These are phyloP conservation scores for Pocillopora grandis DNA, from an alignment of 92 coral and sea anemone species.

Conservation along the genomic window DNA sequence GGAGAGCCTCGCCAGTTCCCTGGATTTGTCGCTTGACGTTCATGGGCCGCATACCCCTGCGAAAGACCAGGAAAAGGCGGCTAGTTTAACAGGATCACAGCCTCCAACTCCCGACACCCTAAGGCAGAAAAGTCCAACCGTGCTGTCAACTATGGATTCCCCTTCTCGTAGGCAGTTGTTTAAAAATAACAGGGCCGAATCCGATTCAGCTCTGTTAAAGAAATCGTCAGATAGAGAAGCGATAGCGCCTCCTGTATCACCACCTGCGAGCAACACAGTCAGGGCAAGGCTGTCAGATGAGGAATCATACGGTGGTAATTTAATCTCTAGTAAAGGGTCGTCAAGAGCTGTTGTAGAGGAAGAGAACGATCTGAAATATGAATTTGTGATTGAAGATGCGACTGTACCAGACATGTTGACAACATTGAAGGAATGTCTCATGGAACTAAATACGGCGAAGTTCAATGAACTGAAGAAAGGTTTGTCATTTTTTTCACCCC, in stretches of 20 bases:
- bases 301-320: conserved; percentile 18
- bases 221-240: not conserved
- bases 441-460: conserved; percentile 71
- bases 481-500: not conserved
- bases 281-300: conserved; percentile 3
- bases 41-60: conserved; percentile 49
- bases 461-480: conserved; percentile 59
- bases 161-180: conserved; percentile 58
- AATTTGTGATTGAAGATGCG: conserved; percentile 70
- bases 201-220: conserved; percentile 39
- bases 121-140: conserved; percentile 12
- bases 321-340: conserved; percentile 33
- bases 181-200: conserved; percentile 41
- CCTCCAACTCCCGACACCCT: conserved; percentile 34
- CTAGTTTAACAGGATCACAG: not conserved
- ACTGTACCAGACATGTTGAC: conserved; percentile 61
- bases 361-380: conserved; percentile 60
- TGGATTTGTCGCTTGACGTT: conserved; percentile 53
- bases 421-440: conserved; percentile 69
- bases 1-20: conserved; percentile 89
- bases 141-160: conserved; percentile 23
- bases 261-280: not conserved
- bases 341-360: conserved; percentile 21
- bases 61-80: conserved; percentile 51
- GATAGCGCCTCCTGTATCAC: not conserved